phyloP scores from a whole-genome alignment of 2,113 vertebrate genomes.

The Percopsis transmontana region DNA sequence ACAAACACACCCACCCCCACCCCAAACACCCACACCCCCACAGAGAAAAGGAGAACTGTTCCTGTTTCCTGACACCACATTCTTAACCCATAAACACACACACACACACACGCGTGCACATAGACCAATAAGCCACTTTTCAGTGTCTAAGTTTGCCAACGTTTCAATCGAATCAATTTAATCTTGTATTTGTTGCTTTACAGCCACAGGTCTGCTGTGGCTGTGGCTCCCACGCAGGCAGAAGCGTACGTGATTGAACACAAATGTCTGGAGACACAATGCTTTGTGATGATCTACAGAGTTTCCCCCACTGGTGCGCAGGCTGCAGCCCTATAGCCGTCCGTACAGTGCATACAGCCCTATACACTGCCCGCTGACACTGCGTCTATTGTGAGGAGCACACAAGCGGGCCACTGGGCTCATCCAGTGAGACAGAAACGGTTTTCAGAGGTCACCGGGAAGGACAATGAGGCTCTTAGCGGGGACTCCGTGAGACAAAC shows the following conservation, averaged over 20 bases:
- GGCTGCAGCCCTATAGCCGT: slow-evolving; percentile 18
- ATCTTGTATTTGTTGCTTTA: slow-evolving; percentile 1
- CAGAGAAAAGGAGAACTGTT: no score
- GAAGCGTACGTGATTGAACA: slow-evolving; percentile 38
- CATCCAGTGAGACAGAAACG: slow-evolving; percentile 59
- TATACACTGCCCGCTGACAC: slow-evolving; percentile 32
- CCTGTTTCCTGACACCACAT: no score
- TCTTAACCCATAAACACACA: background rate
- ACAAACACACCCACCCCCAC: background rate
- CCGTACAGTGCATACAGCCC: background rate
- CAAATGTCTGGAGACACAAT: slow-evolving; percentile 1
- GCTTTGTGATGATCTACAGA: no score
- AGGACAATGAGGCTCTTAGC: slow-evolving; percentile 64
- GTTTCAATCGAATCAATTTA: slow-evolving; percentile 33
- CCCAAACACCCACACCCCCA: background rate
- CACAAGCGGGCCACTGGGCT: slow-evolving; percentile 43
- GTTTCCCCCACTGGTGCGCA: slow-evolving; percentile 15
- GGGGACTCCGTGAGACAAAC: slow-evolving; percentile 58
- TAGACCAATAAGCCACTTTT: slow-evolving; percentile 30
- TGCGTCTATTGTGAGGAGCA: slow-evolving; percentile 58
- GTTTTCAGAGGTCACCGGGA: slow-evolving; percentile 45
- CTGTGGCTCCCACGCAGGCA: slow-evolving; percentile 20
- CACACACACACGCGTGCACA: background rate
- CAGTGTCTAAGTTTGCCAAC: slow-evolving; percentile 31
- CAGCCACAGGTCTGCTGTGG: background rate